Base-by-base conservation (phyloP, 2,113 vertebrate species). In the Zosterops hypoxanthus region DNA sequence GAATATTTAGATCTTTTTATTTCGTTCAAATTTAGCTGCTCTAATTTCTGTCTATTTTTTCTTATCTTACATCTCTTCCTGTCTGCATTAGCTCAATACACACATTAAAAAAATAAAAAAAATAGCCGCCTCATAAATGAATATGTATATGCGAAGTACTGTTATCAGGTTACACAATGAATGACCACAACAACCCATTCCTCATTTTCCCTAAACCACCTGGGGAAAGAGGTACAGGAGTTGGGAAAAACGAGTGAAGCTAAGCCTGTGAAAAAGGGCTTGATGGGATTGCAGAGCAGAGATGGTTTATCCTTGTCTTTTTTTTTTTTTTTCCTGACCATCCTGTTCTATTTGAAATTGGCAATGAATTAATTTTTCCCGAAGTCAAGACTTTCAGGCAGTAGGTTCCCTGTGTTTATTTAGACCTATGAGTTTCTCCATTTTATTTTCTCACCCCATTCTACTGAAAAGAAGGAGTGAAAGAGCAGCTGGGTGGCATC, bases 211-310 rank as follows among this genome's bases (percentile, higher is more conserved):
- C 4, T n/a, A 29, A 23, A 39, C 9, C 8, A 78, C 3, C 8
- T 8, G 3, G 6, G 5, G 3, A 57, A 84, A 44, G 23, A 49
- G 5, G 5, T 33, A 39, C 7, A 55, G 18, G 25, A 59, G 4
- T 0, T 6, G 5, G 14, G 52, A 33, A 24, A 75, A 72, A 59
- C 4, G 2, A 52, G 5, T 57, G 13, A 91, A 69, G 14, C 18
- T 42, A 65, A 75, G 12, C 5, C 22, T 69, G 12, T 16, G 33
- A 20, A 60, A 57, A 78, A 55, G 6, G 7, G 3, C 12, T 17
- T 4, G 8, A 71, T 8, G 2, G 12, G 4, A 23, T 23, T 29
- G 11, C 0, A 1, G 12, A 7, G 4, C 8, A 55, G 42, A 55
- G 13, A 14, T 59, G 7, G 9, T 56, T 49, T 23, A 20, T 2